phyloP scores from a whole-genome alignment of 2,888 invertebrate species.

The Anagyrus pseudococci region DNA sequence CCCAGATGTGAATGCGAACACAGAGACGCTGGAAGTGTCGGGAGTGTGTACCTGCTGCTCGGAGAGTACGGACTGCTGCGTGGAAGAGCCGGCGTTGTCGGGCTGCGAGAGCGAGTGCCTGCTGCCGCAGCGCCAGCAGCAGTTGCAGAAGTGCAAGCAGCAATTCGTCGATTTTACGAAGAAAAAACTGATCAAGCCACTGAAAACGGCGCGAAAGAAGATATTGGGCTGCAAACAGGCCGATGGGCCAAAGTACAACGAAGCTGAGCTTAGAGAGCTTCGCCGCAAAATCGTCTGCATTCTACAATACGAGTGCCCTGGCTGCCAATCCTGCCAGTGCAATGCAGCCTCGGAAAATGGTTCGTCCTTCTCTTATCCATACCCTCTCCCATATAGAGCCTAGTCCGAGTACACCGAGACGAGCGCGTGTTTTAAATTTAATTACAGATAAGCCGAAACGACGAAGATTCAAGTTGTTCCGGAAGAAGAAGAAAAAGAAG shows the following conservation, averaged over 20 bases:
- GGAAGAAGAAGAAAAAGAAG: not conserved
- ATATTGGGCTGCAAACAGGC: not conserved
- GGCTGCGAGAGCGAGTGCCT: too few relatives aligned
- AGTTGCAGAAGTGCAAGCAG: not conserved
- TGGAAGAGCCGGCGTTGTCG: too few relatives aligned
- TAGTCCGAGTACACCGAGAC: not conserved
- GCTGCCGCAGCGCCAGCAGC: not conserved
- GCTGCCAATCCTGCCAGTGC: slow-evolving; percentile 30
- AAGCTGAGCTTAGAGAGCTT: slow-evolving; percentile 18
- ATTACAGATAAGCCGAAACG: slow-evolving; percentile 10
- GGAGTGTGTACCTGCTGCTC: not conserved
- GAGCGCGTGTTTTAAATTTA: not conserved
- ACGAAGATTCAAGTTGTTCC: slow-evolving; percentile 22
- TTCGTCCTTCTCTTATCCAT: not conserved
- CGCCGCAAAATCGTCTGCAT: slow-evolving; percentile 13
- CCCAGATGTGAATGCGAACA: not conserved
- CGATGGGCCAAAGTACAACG: not conserved
- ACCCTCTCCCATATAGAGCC: not conserved
- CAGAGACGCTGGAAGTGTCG: not conserved
- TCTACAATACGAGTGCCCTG: slow-evolving; percentile 4
- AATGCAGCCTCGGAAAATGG: not conserved
- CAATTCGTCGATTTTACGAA: not conserved
- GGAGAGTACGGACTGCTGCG: not conserved
- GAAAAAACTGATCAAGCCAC: not conserved
- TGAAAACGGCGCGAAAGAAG: not conserved